These are phyloP conservation scores for Cloeon dipterum DNA, from an alignment of 2,888 invertebrate species.

Conservation along the genomic window DNA sequence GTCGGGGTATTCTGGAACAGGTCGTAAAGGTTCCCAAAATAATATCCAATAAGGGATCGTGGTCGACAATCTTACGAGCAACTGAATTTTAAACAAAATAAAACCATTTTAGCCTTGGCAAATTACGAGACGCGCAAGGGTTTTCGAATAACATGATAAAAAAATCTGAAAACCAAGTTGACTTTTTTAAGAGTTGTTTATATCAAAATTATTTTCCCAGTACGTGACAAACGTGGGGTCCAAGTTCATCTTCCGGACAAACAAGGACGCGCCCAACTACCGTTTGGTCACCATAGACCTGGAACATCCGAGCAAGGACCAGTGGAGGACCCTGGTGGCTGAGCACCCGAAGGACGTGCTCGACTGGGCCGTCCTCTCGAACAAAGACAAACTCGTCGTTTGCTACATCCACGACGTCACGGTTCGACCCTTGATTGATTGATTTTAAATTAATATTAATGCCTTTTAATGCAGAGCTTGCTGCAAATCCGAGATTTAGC, in stretches of 20 bases:
- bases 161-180: too few relatives aligned
- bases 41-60: too few relatives aligned
- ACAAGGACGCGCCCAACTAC: constrained; percentile 83
- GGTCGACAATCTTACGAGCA: too few relatives aligned
- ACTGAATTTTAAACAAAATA: too few relatives aligned
- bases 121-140: too few relatives aligned
- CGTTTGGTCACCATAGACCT: constrained; percentile 66
- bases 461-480: constrained; percentile 56
- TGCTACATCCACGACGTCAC: constrained; percentile 89
- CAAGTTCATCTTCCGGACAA: constrained; percentile 69
- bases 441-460: constrained; percentile 2
- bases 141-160: too few relatives aligned
- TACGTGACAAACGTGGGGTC: constrained; percentile 75
- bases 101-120: too few relatives aligned
- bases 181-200: too few relatives aligned
- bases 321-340: constrained; percentile 63
- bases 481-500: constrained; percentile 56
- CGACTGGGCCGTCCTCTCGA: constrained; percentile 69
- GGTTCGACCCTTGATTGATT: constrained; percentile 23
- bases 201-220: constrained; percentile 24
- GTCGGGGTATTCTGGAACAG: too few relatives aligned
- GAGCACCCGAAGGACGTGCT: constrained; percentile 73
- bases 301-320: constrained; percentile 38
- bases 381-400: constrained; percentile 62
- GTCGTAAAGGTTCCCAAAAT: too few relatives aligned